phyloP scores from a whole-genome alignment of 2,797 vertebrate genomes.

The Echiichthys vipera region DNA sequence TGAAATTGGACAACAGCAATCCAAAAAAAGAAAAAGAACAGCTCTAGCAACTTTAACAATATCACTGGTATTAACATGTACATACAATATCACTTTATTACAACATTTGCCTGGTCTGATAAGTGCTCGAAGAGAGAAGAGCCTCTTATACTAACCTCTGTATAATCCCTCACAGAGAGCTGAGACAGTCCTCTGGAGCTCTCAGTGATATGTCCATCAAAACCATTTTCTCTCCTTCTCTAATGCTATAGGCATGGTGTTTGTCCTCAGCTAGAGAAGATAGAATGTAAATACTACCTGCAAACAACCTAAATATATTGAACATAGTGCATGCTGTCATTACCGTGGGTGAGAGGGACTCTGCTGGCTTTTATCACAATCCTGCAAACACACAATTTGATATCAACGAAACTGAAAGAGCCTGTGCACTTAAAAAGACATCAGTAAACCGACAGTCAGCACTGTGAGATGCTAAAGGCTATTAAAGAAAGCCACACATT shows the following conservation, averaged over 20 bases:
- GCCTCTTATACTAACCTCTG: slow-evolving; percentile 54
- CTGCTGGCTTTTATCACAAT: slow-evolving; percentile 53
- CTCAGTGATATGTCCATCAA: slow-evolving; percentile 65
- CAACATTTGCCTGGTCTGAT: slow-evolving; percentile 44
- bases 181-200: slow-evolving; percentile 70
- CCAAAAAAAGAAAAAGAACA: slow-evolving; percentile 8
- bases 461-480: slow-evolving; percentile 51
- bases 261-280: slow-evolving; percentile 24
- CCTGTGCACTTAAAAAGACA: slow-evolving; percentile 60
- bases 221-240: slow-evolving; percentile 47
- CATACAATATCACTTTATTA: slow-evolving; percentile 39
- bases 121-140: slow-evolving; percentile 48
- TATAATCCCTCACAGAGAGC: slow-evolving; percentile 73
- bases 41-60: slow-evolving; percentile 3
- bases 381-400: slow-evolving; percentile 56
- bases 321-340: slow-evolving; percentile 31
- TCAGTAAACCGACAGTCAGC: slow-evolving; percentile 55
- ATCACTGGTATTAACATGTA: slow-evolving; percentile 15
- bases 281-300: slow-evolving; percentile 43
- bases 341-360: background rate
- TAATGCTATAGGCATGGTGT: slow-evolving; percentile 24
- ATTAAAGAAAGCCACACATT: slow-evolving; percentile 60
- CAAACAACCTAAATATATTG: slow-evolving; percentile 50
- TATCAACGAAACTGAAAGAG: slow-evolving; percentile 56
- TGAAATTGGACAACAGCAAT: background rate